Evolutionary conservation across 2,113 vertebrate genomes (phyloP), one percentile per base, ranked within the genome.

Genomic region (Aegotheles bennettii): DNA sequence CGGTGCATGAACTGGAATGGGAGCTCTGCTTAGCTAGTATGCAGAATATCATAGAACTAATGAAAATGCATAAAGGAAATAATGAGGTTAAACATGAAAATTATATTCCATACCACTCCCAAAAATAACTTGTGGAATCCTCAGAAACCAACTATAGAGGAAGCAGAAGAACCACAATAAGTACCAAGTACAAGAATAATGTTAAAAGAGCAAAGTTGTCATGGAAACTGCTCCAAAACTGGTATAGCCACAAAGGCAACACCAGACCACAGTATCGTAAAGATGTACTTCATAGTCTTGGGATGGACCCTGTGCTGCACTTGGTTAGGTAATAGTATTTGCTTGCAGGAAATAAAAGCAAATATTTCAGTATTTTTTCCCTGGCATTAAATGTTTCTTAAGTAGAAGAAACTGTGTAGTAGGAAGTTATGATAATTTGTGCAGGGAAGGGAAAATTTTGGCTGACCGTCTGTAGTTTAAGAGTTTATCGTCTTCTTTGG

Each of bases 181-280:
- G 64, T 82, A 84, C 1, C 0, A 80, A 93, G 75, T 83, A 74
- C 48, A 42, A 75, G 75, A 69, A 74, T 93, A 83, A 78, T 86
- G 73, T 85, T 95, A 53, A 63, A 94, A 74, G 64, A 95, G 78
- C 88, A 47, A 83, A 23, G 93, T 97, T 95, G 94, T 70, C 91
- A 93, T 96, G 93, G 96, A 95, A 96, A 97, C 91, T 1, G 7
- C 71, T 90, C 79, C 90, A 51, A 94, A 94, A 97, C 45, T 71
- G 76, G 78, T 69, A 2, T 9, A 43, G n/a, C 89, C 92, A 77
- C 89, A 70, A 71, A 84, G 68, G 60, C 78, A 53, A 67, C 68
- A 67, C 79, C 87, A 84, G 70, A 94, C 84, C 94, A 79, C 78
- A 78, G 33, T 28, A 63, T 42, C 57, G 12, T 33, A n/a, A 57